Percentiles rank a stretch among this genome's conserved stretches.
Conservation (phyloP, 2,888 invertebrate species). For the Ganaspis brasiliensis region DNA sequence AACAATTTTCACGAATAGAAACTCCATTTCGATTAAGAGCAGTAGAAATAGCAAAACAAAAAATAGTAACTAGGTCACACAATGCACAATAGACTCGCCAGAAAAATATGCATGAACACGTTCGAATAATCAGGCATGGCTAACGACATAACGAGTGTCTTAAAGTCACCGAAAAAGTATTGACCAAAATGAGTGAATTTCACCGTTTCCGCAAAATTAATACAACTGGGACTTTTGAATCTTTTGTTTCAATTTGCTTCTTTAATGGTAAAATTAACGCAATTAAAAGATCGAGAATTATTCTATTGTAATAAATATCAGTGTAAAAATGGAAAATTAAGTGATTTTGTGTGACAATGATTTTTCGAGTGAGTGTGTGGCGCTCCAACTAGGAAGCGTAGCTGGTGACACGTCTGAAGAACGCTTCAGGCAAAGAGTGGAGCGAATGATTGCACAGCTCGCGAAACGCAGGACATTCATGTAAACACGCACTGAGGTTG, state of each 20-base stretch:
- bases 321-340: too few species aligned
- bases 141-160: conserved; percentile 70
- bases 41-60: conserved; percentile 26
- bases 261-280: too few species aligned
- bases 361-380: conserved; percentile 6
- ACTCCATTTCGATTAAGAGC: conserved; percentile 22
- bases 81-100: conserved; percentile 11
- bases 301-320: too few species aligned
- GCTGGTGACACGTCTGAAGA: conserved; percentile 25
- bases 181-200: too few species aligned
- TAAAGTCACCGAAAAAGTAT: conserved; percentile 59
- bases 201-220: not conserved
- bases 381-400: conserved; percentile 55
- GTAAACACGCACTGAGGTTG: conserved; percentile 62
- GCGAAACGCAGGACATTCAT: conserved; percentile 61
- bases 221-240: too few species aligned
- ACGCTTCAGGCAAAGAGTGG: conserved; percentile 1
- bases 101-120: conserved; percentile 73
- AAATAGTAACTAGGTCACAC: conserved; percentile 33
- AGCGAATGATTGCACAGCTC: conserved; percentile 47
- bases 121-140: conserved; percentile 71
- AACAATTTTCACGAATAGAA: too few species aligned
- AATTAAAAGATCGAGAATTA: too few species aligned
- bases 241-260: too few species aligned
- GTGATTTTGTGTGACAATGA: not conserved